Base-by-base conservation (phyloP, 2,113 vertebrate genomes). In the Salvelinus fontinalis region DNA sequence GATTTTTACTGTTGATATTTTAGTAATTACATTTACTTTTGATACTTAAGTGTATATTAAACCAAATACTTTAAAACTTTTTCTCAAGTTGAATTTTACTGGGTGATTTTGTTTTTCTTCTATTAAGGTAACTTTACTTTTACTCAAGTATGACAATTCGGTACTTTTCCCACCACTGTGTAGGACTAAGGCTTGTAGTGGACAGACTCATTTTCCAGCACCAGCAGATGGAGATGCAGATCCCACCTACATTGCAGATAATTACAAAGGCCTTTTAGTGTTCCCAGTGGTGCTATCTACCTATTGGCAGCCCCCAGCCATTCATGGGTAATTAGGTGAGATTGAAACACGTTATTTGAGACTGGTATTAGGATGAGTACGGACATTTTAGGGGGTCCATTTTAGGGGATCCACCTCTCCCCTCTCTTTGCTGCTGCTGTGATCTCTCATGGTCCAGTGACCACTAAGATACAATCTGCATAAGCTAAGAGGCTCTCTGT, bases 181-280 rank as follows among this genome's bases (percentile, higher is more conserved):
- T 81, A 26, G 13, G 75, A 44, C 68, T 67, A 70, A 64, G 59
- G 18, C n/a, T 62, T 2, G 1, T 22, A 62, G 59, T 62, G n/a
- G 59, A 62, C n/a, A 54, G 3, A 29, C 24, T 77, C 78, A 74
- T 76, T 66, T 78, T 39, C 70, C 68, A 44, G 51, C 71, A 73
- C 60, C 54, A 74, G 91, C 86, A 93, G 91, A 91, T 89, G 90
- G 86, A 86, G 65, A 81, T 78, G 75, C 77, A 62, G 5, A 9
- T 22, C n/a, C n/a, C 59, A 9, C n/a, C n/a, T 22, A 5, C 2
- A 20, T 24, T n/a, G 59, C 59, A 22, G n/a, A 62, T 90, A 90
- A 90, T 92, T 87, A 75, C 87, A 82, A 80, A 79, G 74, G 57
- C 74, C 71, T 86, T 76, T 86, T 65, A 76, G 29, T 66, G 65